Percentiles rank a stretch among this genome's conserved stretches.
phyloP scores from a whole-genome alignment of 2,113 vertebrate species.

The Zosterops lateralis region DNA sequence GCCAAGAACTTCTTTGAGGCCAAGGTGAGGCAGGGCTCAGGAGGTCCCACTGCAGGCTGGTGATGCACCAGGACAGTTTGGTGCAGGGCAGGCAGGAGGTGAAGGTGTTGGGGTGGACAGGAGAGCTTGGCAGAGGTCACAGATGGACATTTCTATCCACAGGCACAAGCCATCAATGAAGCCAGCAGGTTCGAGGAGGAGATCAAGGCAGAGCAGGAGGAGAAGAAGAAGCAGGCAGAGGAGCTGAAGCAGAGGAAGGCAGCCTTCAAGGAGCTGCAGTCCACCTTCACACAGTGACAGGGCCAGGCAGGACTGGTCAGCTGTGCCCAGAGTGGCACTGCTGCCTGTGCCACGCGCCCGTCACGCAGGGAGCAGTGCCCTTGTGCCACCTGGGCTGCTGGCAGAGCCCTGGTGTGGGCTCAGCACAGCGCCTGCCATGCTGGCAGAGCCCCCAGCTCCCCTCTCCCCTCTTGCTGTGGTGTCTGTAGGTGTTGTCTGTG shows the following conservation, averaged over 20 bases:
- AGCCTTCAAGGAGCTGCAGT: conserved; percentile 90
- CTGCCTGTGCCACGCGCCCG: neutral
- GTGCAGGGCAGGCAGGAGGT: neutral
- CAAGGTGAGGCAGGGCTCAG: conserved; percentile 78
- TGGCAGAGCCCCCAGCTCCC: neutral
- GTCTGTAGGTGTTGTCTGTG: neutral
- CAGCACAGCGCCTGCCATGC: neutral
- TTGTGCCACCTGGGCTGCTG: neutral
- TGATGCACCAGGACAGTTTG: accelerated
- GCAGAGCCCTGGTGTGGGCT: accelerated
- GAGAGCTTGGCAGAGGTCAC: neutral
- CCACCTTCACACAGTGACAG: conserved; percentile 82
- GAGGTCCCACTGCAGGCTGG: accelerated
- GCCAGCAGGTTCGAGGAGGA: conserved; percentile 89
- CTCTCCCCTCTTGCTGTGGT: neutral
- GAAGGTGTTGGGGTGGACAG: neutral
- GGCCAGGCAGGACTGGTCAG: neutral
- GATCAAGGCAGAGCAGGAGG: conserved; percentile 93
- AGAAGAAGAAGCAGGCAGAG: conserved; percentile 88
- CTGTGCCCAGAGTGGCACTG: accelerated
- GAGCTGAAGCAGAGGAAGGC: conserved; percentile 88
- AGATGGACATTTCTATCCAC: accelerated
- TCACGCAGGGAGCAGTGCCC: neutral
- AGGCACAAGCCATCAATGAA: conserved; percentile 89
- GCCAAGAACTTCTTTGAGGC: conserved; percentile 96